A percentile compares a stretch with the other conserved stretches of the same genome.
phyloP scores from a whole-genome alignment of 2,797 vertebrate genomes.

The Protonibea diacanthus region DNA sequence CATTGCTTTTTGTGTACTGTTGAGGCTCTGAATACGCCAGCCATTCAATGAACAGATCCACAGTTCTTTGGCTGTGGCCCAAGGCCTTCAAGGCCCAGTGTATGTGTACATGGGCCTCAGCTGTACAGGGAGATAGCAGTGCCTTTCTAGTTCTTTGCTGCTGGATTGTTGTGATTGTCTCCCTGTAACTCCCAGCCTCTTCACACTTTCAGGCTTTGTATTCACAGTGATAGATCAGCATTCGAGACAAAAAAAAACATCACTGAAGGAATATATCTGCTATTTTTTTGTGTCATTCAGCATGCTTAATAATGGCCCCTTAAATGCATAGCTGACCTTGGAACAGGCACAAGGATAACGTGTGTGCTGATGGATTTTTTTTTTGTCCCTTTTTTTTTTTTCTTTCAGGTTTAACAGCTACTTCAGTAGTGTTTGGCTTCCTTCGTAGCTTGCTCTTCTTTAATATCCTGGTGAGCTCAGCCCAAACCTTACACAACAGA shows the following conservation, averaged over 20 bases:
- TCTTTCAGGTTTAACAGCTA: constrained; percentile 89
- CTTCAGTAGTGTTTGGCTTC: constrained; percentile 89
- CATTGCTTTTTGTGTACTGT: constrained; percentile 75
- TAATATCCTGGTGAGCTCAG: constrained; percentile 89
- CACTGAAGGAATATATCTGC: constrained; percentile 35
- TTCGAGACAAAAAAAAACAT: constrained; percentile 50
- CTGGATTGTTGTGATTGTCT: constrained; percentile 78
- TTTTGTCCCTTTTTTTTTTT: constrained; percentile 46
- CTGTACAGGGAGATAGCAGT: constrained; percentile 81
- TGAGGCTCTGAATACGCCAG: constrained; percentile 72
- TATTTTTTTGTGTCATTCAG: constrained; percentile 16
- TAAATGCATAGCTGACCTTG: constrained; percentile 54
- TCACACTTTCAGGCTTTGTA: constrained; percentile 65
- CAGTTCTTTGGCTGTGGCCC: constrained; percentile 82
- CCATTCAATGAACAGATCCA: constrained; percentile 78
- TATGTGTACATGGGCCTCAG: constrained; percentile 79
- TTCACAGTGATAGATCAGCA: constrained; percentile 62
- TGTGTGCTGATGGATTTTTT: constrained; percentile 42
- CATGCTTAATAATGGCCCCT: constrained; percentile 34
- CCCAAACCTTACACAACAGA: constrained; percentile 88
- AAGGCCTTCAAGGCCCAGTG: constrained; percentile 85
- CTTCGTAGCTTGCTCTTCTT: constrained; percentile 89
- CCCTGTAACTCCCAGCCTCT: constrained; percentile 73
- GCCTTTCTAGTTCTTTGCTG: constrained; percentile 73
- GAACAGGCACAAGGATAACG: constrained; percentile 10